Conservation (phyloP, 2,113 vertebrate genomes). For the Thamnophis sirtalis region DNA sequence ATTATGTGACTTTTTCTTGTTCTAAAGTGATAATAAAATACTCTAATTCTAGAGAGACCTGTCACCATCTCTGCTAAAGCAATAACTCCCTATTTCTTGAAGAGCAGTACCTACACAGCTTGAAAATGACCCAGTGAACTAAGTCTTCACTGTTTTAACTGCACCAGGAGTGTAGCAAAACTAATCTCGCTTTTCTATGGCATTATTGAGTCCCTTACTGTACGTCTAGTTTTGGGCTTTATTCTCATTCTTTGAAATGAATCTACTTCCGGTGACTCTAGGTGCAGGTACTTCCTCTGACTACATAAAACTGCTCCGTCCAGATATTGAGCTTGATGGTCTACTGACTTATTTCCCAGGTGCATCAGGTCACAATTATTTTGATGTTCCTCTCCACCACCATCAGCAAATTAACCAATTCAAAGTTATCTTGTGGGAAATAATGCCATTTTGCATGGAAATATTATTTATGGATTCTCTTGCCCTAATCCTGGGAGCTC, state of each 20-base stretch:
- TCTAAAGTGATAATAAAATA: conserved; percentile 67
- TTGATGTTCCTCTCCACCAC: neutral
- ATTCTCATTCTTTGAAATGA: neutral
- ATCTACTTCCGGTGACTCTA: neutral
- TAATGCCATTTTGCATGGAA: neutral
- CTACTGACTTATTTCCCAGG: neutral
- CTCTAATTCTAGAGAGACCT: conserved; percentile 52
- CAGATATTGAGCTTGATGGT: neutral
- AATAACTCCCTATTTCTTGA: conserved; percentile 54
- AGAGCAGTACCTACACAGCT: conserved; percentile 41
- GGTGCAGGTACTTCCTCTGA: neutral
- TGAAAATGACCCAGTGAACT: conserved; percentile 27
- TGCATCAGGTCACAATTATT: neutral
- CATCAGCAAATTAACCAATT: neutral
- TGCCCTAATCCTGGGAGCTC: neutral
- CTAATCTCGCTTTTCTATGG: neutral
- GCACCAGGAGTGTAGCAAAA: neutral
- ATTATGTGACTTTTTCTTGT: conserved; percentile 61
- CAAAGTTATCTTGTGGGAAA: neutral
- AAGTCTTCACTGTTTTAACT: conserved; percentile 28
- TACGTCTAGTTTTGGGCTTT: too few relatives aligned
- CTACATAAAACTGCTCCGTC: neutral
- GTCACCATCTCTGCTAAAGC: conserved; percentile 59
- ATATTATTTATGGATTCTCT: neutral
- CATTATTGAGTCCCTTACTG: neutral